Evolutionary conservation across 2,113 vertebrate genomes (phyloP), one percentile per base, ranked within the genome.

Genomic region (Gracilinanus agilis): DNA sequence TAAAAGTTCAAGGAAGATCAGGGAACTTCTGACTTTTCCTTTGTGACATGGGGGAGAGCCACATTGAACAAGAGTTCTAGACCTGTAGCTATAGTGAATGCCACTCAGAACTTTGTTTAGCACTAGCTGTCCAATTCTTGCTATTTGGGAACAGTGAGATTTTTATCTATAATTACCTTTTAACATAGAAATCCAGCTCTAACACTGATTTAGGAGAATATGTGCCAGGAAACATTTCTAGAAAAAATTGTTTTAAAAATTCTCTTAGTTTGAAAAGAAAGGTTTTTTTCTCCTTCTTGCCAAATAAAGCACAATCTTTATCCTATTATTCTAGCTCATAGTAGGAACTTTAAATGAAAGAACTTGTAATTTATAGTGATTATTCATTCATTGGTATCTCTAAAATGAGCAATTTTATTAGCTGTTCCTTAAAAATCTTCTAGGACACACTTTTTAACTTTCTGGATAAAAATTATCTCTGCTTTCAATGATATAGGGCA

Each of bases 191-290:
- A 95, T 90, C n/a, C 92, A 92, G 54, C 95, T 95, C 90, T 96
- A 90, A 91, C 95, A 96, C 94, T 97, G 97, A 96, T 97, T 97
- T 96, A 94, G 91, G 91, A 96, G 96, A 93, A 93, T 96, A 98
- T 96, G 97, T 96, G 95, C 94, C 92, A 90, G 95, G 97, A 97
- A 98, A 98, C 96, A 96, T 97, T 97, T 94, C 44, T 98, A 96
- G 96, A 95, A 29, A 55, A 96, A 97, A 96, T 8, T 16, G 40
- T 29, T n/a, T 75, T 1, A n/a, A 96, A 96, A 95, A 96, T 98
- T 97, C 94, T 96, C 97, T 97, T 97, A 98, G 94, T 98, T 95
- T 96, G 94, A 90, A 97, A 98, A 96, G 96, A 96, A 97, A 56
- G 96, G 93, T 97, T 97, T 93, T 90, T 9, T 90, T 90, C 53